Conservation (phyloP, 2,113 vertebrate genomes). For the Chaenogobius annularis region DNA sequence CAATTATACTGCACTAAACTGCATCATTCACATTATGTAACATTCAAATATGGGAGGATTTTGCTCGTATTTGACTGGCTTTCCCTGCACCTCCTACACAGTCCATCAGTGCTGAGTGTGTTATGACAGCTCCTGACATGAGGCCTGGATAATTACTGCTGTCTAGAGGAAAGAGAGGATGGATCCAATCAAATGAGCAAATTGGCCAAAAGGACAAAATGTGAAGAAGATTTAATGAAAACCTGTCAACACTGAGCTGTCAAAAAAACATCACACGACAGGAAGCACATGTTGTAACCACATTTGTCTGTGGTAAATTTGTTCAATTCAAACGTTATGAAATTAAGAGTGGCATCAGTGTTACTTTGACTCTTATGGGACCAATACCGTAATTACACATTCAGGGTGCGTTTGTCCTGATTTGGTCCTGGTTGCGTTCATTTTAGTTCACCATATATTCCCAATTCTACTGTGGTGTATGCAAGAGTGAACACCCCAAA, state of each 20-base stretch:
- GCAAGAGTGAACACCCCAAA: no score
- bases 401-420: no score
- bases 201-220: not conserved
- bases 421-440: no score
- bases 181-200: conserved; percentile 5
- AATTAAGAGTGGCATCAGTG: not conserved
- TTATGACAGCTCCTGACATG: conserved; percentile 61
- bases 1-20: not conserved
- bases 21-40: no score
- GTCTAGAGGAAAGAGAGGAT: conserved; percentile 38
- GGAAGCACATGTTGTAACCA: no score
- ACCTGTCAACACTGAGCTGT: conserved; percentile 5
- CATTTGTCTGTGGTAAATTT: not conserved
- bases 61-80: not conserved
- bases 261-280: not conserved
- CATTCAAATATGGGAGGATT: not conserved
- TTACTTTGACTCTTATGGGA: no score
- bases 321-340: not conserved
- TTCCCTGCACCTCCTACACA: conserved; percentile 21
- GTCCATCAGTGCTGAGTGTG: conserved; percentile 39
- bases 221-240: conserved; percentile 5
- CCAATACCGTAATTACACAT: no score
- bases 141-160: conserved; percentile 54
- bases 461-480: no score
- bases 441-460: no score